A percentile compares a stretch with the other conserved stretches of the same genome.
These are phyloP conservation scores for Brenthis hecate DNA, from an alignment of 2,888 invertebrate species.

Conservation along the genomic window DNA sequence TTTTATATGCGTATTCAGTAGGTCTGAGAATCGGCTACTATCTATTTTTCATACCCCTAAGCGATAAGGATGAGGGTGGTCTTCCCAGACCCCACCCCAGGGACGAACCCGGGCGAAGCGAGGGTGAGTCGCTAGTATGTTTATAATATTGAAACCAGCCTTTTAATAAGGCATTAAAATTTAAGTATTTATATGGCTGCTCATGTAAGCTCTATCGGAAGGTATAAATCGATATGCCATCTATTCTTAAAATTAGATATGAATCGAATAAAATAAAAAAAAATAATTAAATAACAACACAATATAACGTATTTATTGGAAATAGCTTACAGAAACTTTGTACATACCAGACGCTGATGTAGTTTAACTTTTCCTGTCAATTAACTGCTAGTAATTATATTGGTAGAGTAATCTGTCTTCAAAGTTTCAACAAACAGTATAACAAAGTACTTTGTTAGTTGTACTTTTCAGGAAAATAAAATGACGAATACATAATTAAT, in stretches of 20 bases:
- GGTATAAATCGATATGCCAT: too few species aligned
- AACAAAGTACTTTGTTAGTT: constrained; percentile 19
- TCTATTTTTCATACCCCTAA: too few species aligned
- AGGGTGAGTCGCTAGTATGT: too few species aligned
- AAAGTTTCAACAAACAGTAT: constrained; percentile 39
- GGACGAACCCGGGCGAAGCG: too few species aligned
- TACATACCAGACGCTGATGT: constrained; percentile 39
- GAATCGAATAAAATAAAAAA: constrained; percentile 7
- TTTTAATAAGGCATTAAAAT: too few species aligned
- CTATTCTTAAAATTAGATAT: background rate
- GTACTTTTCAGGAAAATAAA: background rate
- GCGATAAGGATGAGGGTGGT: too few species aligned
- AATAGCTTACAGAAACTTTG: constrained; percentile 26
- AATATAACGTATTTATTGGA: background rate
- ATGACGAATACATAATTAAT: background rate
- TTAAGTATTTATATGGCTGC: too few species aligned
- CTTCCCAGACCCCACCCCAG: too few species aligned
- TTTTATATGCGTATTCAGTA: too few species aligned
- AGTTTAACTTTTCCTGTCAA: constrained; percentile 39
- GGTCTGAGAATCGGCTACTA: too few species aligned
- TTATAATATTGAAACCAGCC: too few species aligned
- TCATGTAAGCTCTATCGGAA: too few species aligned
- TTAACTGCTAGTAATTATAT: constrained; percentile 40
- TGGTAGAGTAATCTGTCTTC: constrained; percentile 42
- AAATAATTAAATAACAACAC: constrained; percentile 1